phyloP scores from a whole-genome alignment of 2,888 invertebrate species.

The Salpingus planirostris region DNA sequence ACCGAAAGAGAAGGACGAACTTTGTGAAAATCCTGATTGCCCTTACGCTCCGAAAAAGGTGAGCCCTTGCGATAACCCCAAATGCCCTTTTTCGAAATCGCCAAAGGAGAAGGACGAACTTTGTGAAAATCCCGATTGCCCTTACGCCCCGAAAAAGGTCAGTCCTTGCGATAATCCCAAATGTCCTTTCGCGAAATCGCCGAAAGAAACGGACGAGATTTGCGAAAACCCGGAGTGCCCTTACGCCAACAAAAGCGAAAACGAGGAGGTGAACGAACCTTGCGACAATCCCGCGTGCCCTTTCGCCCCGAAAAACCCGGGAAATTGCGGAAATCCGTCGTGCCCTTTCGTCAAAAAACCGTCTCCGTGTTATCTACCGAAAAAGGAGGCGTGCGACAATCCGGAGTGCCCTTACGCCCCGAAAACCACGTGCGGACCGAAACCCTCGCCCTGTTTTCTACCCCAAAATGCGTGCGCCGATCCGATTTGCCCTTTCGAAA shows the following conservation, averaged over 20 bases:
- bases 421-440: too few species aligned
- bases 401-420: constrained; percentile 22
- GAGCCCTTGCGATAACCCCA: constrained; percentile 19
- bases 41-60: constrained; percentile 2
- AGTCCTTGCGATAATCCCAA: too few species aligned
- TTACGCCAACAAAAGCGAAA: constrained; percentile 6
- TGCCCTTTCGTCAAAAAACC: too few species aligned
- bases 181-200: background rate
- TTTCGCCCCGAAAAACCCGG: too few species aligned
- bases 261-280: too few species aligned
- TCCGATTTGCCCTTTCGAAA: constrained; percentile 20
- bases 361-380: too few species aligned
- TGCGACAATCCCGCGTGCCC: too few species aligned
- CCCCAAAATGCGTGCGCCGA: constrained; percentile 7
- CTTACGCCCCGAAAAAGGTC: background rate
- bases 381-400: constrained; percentile 13
- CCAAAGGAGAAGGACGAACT: background rate
- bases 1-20: constrained; percentile 6
- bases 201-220: background rate
- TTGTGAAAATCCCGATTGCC: constrained; percentile 5
- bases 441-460: constrained; percentile 14
- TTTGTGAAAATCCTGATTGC: constrained; percentile 16
- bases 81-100: constrained; percentile 17
- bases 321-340: too few species aligned
- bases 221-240: constrained; percentile 21